Percentiles rank a stretch among this genome's conserved stretches.
Evolutionary conservation across 1,140 invertebrate genomes (phyloP).

Genomic region (Drosophila jambulina): DNA sequence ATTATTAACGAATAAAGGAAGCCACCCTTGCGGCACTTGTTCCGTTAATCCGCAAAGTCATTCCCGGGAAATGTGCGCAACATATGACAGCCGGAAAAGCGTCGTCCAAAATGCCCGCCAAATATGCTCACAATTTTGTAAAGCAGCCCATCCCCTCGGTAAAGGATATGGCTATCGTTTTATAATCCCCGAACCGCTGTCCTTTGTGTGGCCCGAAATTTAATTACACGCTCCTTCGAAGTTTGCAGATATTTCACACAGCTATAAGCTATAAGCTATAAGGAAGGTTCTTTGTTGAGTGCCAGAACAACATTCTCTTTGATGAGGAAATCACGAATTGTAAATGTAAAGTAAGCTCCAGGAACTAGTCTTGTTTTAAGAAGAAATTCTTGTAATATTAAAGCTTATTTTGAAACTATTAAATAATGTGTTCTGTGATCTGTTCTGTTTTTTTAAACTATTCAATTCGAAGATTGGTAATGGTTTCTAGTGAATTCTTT

Average conservation of each 20-base stretch:
- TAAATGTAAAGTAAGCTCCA: not conserved
- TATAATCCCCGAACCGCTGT: constrained; percentile 68
- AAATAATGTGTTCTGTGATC: too few species aligned
- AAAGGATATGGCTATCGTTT: constrained; percentile 47
- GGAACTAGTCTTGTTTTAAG: not conserved
- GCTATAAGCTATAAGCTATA: too few species aligned
- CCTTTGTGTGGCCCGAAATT: constrained; percentile 72
- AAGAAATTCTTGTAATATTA: too few species aligned
- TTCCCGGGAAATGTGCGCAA: constrained; percentile 75
- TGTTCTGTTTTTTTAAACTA: too few species aligned
- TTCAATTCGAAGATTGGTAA: too few species aligned
- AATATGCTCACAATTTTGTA: constrained; percentile 82
- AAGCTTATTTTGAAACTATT: too few species aligned
- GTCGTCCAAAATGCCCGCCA: constrained; percentile 59
- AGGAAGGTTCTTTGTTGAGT: not conserved
- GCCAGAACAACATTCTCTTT: not conserved
- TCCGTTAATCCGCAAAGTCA: constrained; percentile 81
- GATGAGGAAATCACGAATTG: not conserved
- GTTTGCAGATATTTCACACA: not conserved
- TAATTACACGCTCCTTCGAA: constrained; percentile 55
- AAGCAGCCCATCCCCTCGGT: not conserved
- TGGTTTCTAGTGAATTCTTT: too few species aligned
- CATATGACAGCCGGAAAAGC: constrained; percentile 69
- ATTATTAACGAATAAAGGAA: constrained; percentile 82
- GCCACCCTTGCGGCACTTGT: constrained; percentile 48